Evolutionary conservation across 2,113 vertebrate genomes (phyloP).

Genomic region (Hyla sarda): DNA sequence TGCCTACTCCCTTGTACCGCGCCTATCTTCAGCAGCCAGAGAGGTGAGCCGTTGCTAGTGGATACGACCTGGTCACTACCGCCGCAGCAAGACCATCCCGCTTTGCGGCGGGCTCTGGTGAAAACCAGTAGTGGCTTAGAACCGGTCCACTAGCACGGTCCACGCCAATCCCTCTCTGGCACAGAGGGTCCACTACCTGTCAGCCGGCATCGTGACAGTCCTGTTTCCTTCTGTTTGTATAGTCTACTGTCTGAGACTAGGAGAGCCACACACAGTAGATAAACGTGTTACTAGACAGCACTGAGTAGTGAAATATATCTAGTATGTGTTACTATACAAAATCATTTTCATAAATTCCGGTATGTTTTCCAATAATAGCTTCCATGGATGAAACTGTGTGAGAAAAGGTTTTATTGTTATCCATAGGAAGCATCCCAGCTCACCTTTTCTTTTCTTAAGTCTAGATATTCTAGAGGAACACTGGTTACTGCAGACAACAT

Average conservation of each 20-base stretch:
- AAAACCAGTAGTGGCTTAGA: no score
- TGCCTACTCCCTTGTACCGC: no score
- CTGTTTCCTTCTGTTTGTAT: constrained; percentile 40
- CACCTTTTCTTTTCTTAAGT: not conserved
- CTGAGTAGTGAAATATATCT: not conserved
- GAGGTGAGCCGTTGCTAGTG: no score
- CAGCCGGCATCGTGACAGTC: no score
- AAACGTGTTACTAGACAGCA: not conserved
- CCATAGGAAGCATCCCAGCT: not conserved
- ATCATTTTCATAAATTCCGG: not conserved
- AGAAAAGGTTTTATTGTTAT: not conserved
- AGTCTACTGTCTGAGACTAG: constrained; percentile 27
- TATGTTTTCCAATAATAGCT: not conserved
- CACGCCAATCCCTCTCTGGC: no score
- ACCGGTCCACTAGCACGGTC: no score
- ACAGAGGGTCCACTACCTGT: no score
- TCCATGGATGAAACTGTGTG: not conserved
- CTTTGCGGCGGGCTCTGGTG: no score
- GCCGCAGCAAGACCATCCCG: no score
- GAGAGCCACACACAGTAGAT: not conserved
- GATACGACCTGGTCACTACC: no score
- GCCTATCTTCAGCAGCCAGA: no score
- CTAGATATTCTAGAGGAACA: not conserved
- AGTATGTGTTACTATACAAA: not conserved
- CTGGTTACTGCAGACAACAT: no score